These are phyloP conservation scores for Brachionus plicatilis DNA, from an alignment of 1,140 invertebrate species.

Conservation along the genomic window DNA sequence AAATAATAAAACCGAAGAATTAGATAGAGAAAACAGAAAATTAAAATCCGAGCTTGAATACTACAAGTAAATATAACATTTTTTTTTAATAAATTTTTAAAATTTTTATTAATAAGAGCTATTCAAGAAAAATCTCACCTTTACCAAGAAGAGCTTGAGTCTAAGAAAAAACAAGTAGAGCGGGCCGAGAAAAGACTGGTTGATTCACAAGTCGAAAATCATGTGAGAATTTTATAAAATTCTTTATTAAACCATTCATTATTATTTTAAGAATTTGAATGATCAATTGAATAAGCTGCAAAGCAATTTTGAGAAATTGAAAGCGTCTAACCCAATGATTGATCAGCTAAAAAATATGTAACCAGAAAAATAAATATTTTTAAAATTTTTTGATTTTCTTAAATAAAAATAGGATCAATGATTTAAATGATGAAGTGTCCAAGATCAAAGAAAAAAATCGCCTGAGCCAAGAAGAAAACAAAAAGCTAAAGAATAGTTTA, in stretches of 20 bases:
- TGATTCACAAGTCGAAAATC: conserved; percentile 10
- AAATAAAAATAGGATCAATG: not conserved
- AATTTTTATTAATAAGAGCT: not conserved
- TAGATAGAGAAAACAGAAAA: conserved; percentile 32
- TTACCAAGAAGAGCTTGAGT: conserved; percentile 3
- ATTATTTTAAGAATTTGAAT: not conserved
- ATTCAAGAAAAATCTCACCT: conserved; percentile 28
- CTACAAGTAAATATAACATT: not conserved
- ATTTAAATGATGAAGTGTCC: not conserved
- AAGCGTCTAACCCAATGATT: not conserved
- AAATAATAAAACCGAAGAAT: not conserved
- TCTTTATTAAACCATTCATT: not conserved
- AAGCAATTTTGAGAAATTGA: not conserved
- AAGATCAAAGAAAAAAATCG: not conserved
- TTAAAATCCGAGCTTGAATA: conserved; percentile 9
- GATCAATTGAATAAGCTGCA: not conserved
- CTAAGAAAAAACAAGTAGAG: conserved; percentile 6
- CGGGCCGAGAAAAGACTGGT: conserved; percentile 1
- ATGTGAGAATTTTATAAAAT: not conserved
- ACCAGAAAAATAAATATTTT: not conserved
- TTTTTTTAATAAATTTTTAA: not conserved
- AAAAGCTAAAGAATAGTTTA: not conserved
- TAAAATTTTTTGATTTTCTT: not conserved
- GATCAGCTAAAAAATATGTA: conserved; percentile 20
- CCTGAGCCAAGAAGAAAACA: not conserved